A percentile compares a stretch with the other conserved stretches of the same genome.
Conservation (phyloP, 2,888 invertebrate species). For the Yponomeuta evonymella region DNA sequence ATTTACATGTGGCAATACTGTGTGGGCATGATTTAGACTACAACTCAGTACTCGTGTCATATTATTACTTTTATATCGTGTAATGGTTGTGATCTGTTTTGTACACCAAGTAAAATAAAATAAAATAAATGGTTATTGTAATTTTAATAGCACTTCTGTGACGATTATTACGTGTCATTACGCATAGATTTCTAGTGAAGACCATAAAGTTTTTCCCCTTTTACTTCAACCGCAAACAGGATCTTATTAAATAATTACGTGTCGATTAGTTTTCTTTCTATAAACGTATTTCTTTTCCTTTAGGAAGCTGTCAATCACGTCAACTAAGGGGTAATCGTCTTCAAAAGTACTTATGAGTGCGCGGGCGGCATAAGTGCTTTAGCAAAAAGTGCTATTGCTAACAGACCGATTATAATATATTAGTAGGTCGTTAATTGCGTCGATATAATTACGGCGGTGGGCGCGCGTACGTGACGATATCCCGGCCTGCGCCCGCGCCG, state of each 20-base stretch:
- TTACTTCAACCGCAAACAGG: background rate
- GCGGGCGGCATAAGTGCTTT: constrained; percentile 45
- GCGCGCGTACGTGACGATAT: constrained; percentile 72
- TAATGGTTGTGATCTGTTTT: no score
- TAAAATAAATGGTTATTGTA: background rate
- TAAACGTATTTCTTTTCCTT: constrained; percentile 28
- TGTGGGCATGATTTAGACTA: no score
- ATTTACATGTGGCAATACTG: no score
- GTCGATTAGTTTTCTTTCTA: constrained; percentile 13
- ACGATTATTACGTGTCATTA: background rate
- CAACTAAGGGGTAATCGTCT: constrained; percentile 37
- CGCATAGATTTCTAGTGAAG: constrained; percentile 2
- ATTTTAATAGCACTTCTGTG: background rate
- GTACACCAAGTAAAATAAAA: background rate
- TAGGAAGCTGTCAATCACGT: constrained; percentile 45
- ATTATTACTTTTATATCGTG: no score
- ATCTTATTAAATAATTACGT: constrained; percentile 10
- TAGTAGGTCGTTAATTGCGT: constrained; percentile 72
- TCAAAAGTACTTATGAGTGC: constrained; percentile 35
- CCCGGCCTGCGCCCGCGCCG: constrained; percentile 57
- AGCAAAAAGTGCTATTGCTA: constrained; percentile 65
- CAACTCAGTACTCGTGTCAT: no score
- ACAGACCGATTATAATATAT: constrained; percentile 75
- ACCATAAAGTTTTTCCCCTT: background rate
- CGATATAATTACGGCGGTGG: constrained; percentile 71